Percentiles rank a stretch among this genome's conserved stretches.
Conservation (phyloP, 1,140 invertebrate genomes). For the Drosophila yakuba region DNA sequence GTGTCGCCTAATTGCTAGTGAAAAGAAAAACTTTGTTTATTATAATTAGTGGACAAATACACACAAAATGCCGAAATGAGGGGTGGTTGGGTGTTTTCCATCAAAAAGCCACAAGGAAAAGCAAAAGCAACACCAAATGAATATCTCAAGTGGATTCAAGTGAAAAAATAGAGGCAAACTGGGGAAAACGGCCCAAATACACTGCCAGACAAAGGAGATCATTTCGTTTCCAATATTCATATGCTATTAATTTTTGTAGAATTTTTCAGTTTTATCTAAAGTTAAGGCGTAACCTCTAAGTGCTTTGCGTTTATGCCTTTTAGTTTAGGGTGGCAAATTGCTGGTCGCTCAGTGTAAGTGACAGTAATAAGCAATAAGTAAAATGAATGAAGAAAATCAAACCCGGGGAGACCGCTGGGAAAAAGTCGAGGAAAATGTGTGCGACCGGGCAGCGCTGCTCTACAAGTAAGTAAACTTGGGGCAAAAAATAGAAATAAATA, state of each 20-base stretch:
- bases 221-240: not conserved
- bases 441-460: not conserved
- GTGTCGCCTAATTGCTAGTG: constrained; percentile 48
- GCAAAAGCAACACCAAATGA: constrained; percentile 19
- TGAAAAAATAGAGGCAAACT: constrained; percentile 15
- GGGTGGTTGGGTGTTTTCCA: not conserved
- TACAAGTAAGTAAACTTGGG: constrained; percentile 22
- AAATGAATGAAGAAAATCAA: constrained; percentile 32
- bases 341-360: constrained; percentile 6
- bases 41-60: constrained; percentile 60
- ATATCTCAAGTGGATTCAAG: constrained; percentile 38
- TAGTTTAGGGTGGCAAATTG: not conserved
- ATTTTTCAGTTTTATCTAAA: no score
- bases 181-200: constrained; percentile 1
- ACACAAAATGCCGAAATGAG: constrained; percentile 7
- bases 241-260: not conserved
- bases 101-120: constrained; percentile 12
- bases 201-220: not conserved
- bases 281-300: no score
- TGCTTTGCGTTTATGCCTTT: no score
- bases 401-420: constrained; percentile 19
- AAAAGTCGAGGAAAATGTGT: constrained; percentile 6
- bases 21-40: constrained; percentile 56
- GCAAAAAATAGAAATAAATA: constrained; percentile 12
- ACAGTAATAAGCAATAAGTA: constrained; percentile 31